Conservation (phyloP, 1,140 invertebrate genomes). For the Zaprionus taronus region DNA sequence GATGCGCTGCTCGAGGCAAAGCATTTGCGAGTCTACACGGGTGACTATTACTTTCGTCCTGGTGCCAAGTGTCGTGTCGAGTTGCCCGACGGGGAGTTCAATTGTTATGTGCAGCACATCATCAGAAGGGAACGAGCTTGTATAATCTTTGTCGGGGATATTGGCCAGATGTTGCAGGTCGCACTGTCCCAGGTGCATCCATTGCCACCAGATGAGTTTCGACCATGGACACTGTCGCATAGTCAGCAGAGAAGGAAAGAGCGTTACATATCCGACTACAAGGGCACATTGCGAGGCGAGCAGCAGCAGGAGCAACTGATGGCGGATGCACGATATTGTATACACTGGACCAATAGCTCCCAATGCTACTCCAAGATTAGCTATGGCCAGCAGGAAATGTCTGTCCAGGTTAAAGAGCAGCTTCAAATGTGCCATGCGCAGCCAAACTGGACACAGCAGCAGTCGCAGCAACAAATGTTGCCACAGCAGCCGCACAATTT, state of each 20-base stretch:
- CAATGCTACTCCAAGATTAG: neutral
- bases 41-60: slow-evolving; percentile 85
- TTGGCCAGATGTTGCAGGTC: slow-evolving; percentile 87
- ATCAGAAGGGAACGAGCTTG: slow-evolving; percentile 88
- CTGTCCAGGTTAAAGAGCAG: neutral
- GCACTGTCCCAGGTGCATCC: slow-evolving; percentile 24
- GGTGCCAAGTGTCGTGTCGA: slow-evolving; percentile 91
- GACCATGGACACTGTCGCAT: neutral
- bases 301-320: neutral
- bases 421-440: neutral
- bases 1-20: slow-evolving; percentile 87
- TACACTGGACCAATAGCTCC: neutral
- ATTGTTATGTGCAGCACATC: slow-evolving; percentile 91
- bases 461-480: neutral
- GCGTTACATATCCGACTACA: neutral
- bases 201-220: slow-evolving; percentile 20
- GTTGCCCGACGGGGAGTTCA: slow-evolving; percentile 80
- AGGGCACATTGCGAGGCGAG: neutral
- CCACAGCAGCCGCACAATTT: neutral
- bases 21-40: slow-evolving; percentile 83
- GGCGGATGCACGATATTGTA: neutral
- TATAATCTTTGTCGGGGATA: slow-evolving; percentile 90
- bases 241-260: neutral
- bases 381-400: neutral
- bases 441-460: neutral